Evolutionary conservation across 2,888 invertebrate species (phyloP).

Genomic region (Athalia rosae): DNA sequence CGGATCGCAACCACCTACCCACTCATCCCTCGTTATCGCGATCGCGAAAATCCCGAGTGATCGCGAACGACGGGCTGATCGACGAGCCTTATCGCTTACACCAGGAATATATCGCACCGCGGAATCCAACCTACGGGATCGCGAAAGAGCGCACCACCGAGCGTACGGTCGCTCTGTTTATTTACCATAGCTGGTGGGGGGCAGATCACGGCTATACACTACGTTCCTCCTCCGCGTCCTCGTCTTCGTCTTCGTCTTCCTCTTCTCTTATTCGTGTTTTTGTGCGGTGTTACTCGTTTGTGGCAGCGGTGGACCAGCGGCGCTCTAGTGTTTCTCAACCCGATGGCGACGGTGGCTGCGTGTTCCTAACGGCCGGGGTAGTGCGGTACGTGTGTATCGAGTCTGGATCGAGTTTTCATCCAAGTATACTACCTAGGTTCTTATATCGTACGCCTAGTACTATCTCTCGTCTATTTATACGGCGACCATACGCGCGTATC

Average conservation of each 20-base stretch:
- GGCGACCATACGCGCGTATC: constrained; percentile 64
- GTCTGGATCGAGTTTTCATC: constrained; percentile 43
- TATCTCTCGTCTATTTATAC: constrained; percentile 70
- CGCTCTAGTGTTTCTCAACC: background rate
- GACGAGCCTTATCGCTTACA: background rate
- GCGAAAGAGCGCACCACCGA: constrained; percentile 8
- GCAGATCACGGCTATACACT: constrained; percentile 32
- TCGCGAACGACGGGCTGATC: background rate
- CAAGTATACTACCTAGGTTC: constrained; percentile 38
- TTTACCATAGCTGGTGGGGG: constrained; percentile 42
- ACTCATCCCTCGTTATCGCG: background rate
- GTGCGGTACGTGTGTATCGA: constrained; percentile 5
- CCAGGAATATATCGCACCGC: constrained; percentile 4
- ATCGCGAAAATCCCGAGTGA: too few relatives aligned
- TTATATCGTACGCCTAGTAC: constrained; percentile 33
- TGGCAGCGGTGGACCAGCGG: constrained; percentile 16
- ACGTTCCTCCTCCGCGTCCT: constrained; percentile 27
- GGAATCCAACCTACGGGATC: constrained; percentile 1
- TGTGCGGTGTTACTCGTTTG: background rate
- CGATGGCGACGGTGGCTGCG: background rate
- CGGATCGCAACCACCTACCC: background rate
- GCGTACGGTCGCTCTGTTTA: constrained; percentile 15
- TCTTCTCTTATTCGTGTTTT: constrained; percentile 8
- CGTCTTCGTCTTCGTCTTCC: constrained; percentile 7
- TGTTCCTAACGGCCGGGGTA: background rate